Evolutionary conservation across 2,888 invertebrate genomes (phyloP).

Genomic region (Pterostichus madidus): DNA sequence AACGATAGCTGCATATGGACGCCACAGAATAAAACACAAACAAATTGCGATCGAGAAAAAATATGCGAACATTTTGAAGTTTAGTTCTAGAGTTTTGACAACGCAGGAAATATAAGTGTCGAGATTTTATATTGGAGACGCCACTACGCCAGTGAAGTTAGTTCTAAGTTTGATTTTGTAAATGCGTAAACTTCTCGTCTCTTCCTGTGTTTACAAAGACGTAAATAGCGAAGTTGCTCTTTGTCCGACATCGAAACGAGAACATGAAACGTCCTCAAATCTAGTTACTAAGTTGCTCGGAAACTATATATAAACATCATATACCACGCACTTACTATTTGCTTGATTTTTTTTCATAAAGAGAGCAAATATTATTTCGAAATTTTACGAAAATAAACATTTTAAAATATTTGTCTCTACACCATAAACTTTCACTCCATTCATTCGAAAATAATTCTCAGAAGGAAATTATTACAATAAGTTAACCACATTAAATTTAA

Average conservation of each 20-base stretch:
- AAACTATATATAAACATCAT: slow-evolving; percentile 57
- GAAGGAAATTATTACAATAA: neutral
- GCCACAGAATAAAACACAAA: slow-evolving; percentile 1
- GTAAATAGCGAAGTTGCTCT: slow-evolving; percentile 65
- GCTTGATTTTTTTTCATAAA: slow-evolving; percentile 7
- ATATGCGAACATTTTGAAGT: slow-evolving; percentile 20
- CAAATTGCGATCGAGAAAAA: slow-evolving; percentile 3
- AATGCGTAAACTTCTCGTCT: slow-evolving; percentile 54
- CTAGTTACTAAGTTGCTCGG: slow-evolving; percentile 48
- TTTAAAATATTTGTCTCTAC: slow-evolving; percentile 5
- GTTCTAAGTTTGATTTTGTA: slow-evolving; percentile 65
- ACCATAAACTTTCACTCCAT: neutral
- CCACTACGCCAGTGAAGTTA: slow-evolving; percentile 48
- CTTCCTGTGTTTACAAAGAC: slow-evolving; percentile 66
- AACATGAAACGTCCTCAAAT: slow-evolving; percentile 47
- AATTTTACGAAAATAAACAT: neutral
- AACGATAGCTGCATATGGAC: slow-evolving; percentile 26
- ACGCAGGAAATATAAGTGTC: slow-evolving; percentile 31
- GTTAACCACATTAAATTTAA: no score
- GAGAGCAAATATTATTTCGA: slow-evolving; percentile 2
- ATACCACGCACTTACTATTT: slow-evolving; percentile 5
- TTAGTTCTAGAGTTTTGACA: slow-evolving; percentile 22
- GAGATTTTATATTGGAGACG: slow-evolving; percentile 26
- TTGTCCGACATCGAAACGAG: slow-evolving; percentile 56
- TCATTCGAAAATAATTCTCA: slow-evolving; percentile 11